Percentiles rank a stretch among this genome's conserved stretches.
Conservation (phyloP, 2,113 vertebrate species). For the Pseudopodoces humilis region DNA sequence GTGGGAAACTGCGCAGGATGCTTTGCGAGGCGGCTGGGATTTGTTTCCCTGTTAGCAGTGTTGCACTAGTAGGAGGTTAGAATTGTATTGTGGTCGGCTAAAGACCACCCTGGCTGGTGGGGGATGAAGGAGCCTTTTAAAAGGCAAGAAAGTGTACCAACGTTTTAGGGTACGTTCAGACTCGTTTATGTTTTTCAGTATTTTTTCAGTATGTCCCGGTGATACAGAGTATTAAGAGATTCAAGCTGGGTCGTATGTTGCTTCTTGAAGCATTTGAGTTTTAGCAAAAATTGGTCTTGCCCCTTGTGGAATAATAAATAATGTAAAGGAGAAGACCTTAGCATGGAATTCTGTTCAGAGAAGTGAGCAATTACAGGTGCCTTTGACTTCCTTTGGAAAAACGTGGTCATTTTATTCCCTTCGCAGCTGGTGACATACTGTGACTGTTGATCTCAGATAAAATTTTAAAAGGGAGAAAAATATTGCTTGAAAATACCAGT, state of each 20-base stretch:
- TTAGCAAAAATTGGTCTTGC: background rate
- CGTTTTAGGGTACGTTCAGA: background rate
- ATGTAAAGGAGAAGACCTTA: background rate
- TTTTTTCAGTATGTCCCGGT: background rate
- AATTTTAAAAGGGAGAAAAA: background rate
- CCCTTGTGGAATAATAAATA: background rate
- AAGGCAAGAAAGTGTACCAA: no score
- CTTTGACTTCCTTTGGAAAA: background rate
- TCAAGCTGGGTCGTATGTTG: accelerated
- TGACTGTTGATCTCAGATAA: background rate
- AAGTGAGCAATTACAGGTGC: accelerated
- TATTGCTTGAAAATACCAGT: background rate
- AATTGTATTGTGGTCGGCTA: accelerated
- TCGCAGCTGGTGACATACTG: background rate
- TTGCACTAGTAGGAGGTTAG: accelerated
- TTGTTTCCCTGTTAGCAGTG: accelerated
- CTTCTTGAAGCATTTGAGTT: background rate
- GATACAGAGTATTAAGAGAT: background rate
- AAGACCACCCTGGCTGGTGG: no score
- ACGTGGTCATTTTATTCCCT: background rate
- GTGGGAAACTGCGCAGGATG: accelerated
- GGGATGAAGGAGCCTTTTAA: background rate
- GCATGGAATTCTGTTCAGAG: background rate
- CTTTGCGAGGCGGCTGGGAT: accelerated
- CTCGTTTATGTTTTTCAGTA: accelerated